These are phyloP conservation scores for Eremobia ochroleuca DNA, from an alignment of 2,888 invertebrate genomes.

Conservation along the genomic window DNA sequence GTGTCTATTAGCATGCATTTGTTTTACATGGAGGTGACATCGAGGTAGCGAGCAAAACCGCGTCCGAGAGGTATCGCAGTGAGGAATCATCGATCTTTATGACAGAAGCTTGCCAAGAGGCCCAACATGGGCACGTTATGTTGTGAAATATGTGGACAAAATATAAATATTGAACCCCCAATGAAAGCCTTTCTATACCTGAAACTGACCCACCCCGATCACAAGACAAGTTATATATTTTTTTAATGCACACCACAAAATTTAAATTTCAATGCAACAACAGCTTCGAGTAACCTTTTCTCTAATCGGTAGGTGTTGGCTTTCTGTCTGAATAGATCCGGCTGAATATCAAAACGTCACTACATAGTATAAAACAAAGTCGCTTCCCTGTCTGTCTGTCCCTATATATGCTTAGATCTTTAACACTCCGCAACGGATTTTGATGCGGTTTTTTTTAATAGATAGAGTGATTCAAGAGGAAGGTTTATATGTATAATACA, in stretches of 20 bases:
- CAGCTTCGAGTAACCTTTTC: conserved; percentile 17
- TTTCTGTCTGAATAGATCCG: conserved; percentile 17
- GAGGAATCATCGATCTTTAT: no score
- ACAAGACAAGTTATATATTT: not conserved
- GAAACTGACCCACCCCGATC: no score
- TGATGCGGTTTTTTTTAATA: no score
- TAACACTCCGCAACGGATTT: no score
- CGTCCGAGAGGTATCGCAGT: not conserved
- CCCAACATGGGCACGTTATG: not conserved
- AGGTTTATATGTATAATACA: no score
- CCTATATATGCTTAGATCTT: no score
- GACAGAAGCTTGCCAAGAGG: not conserved
- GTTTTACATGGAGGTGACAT: not conserved
- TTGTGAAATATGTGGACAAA: not conserved
- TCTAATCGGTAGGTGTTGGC: not conserved
- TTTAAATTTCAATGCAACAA: not conserved
- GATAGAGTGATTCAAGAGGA: no score
- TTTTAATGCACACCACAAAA: not conserved
- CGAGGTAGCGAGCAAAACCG: not conserved
- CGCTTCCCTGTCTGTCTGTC: no score
- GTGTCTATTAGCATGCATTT: no score
- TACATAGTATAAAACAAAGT: no score
- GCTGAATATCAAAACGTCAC: conserved; percentile 36
- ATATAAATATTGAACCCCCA: not conserved
- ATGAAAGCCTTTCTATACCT: no score